Base-by-base conservation (phyloP, 53 echinoderm and acorn worm genomes). In the Stichopus horrens region DNA sequence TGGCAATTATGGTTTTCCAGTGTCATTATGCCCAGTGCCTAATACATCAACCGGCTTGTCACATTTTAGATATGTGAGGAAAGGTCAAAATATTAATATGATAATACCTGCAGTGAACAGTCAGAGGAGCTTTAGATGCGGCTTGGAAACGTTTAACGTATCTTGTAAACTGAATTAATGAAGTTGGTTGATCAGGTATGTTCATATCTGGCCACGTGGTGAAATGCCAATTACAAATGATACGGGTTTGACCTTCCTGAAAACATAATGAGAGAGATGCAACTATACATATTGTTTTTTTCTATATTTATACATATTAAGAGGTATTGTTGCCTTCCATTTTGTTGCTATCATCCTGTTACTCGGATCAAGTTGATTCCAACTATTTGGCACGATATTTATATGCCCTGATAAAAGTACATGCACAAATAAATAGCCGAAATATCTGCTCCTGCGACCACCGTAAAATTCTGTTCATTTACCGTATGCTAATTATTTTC, bases 21-120 rank as follows among this genome's bases (percentile, higher is more conserved):
- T 37, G 37, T 37, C 37, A 37, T 37, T 37, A 0, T 37, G 37
- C 37, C 37, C 37, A 37, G 37, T 37, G 2, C 37, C 37, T 37
- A 1, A 37, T 37, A 37, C 37, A 37, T 37, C 37, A 37, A 37
- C 2, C 37, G 37, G 37, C 37, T 37, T 37, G 37, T 37, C 37
- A 37, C 37, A 37, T 37, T 37, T 37, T 37, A 37, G 37, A 37
- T 37, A 37, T 37, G 37, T 37, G 37, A 0, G 1, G 37, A 37
- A 37, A 37, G 37, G 37, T 37, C 37, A 37, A 37, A 37, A 2
- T 37, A 37, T 37, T 37, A 0, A 37, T 37, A 37, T 37, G 37
- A 37, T 2, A 0, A 37, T 89, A 96, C 96, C 96, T 96, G 94
- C 96, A 96, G 81, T 96, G 96, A 60, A 96, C 88, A 37, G 94